Evolutionary conservation across 2,113 vertebrate species (phyloP), one percentile per base, ranked within the genome.

Genomic region (Hucho hucho): DNA sequence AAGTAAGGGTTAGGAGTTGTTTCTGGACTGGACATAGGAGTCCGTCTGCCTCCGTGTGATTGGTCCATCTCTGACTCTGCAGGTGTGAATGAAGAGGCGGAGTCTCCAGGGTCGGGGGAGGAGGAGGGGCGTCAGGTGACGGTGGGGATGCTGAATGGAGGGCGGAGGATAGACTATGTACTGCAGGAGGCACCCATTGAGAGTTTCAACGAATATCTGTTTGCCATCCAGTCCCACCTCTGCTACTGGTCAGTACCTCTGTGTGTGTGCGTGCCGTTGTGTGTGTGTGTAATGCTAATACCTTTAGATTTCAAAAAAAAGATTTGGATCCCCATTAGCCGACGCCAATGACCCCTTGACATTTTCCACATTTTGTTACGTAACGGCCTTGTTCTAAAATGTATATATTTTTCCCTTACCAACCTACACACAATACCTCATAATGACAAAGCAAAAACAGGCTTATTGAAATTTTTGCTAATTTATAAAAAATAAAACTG

Each of bases 151-250:
- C 88, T 99, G 79, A 99, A 98, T 0, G 91, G 94, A 7, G 98
- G 98, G 9, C 93, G 95, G 2, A 95, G 97, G 58, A 96, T 98
- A 0, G 97, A 99, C 92, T 96, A 95, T 0, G 98, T 99, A 72
- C 94, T 99, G 63, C 98, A 99, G 90, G 97, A 99, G 87, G 98
- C 97, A 79, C 97, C 98, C 0, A 97, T 99, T 0, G 97, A 99
- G 88, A 98, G 96, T 88, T 98, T 99, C 79, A 99, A 99, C 0
- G 97, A 99, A 74, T 99, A 99, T 76, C 85, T 99, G 74, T 99
- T 99, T 89, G 97, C 98, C 64, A 94, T 99, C 20, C 97, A 99
- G 84, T 97, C 96, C 64, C 98, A 98, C 69, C 92, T 99, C 1
- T 98, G 98, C 88, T 99, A 99, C 79, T 99, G 98, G 97, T 98